These are phyloP conservation scores for Temnopleurus reevesii DNA, from an alignment of 53 echinoderm and acorn worm species.

Conservation along the genomic window DNA sequence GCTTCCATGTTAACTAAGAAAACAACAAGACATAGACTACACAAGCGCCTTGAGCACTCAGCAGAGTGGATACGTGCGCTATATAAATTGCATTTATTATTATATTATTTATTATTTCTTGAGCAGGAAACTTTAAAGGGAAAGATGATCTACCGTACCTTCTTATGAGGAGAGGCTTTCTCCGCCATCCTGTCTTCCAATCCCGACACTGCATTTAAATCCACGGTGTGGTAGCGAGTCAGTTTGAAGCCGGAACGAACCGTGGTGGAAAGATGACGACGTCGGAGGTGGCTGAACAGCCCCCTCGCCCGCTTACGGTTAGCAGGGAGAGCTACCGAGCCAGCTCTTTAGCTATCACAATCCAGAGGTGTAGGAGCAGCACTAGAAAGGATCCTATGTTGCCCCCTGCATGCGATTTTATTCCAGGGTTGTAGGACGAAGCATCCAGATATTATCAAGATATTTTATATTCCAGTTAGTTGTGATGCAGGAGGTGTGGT, in stretches of 20 bases:
- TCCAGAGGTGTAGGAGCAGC: neutral
- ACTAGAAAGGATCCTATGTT: neutral
- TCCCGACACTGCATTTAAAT: slow-evolving; percentile 59
- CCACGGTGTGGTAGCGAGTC: slow-evolving; percentile 57
- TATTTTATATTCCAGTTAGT: neutral
- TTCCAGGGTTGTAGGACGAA: slow-evolving; percentile 5
- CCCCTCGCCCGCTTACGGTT: neutral
- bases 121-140: no score
- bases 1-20: no score
- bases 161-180: slow-evolving; percentile 84
- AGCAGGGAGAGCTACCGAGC: neutral
- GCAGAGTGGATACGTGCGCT: no score
- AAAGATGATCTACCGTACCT: slow-evolving; percentile 54
- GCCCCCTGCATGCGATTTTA: neutral
- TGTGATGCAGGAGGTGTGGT: neutral
- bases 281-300: neutral
- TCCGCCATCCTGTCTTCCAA: slow-evolving; percentile 77
- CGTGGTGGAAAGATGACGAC: neutral
- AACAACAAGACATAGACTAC: no score
- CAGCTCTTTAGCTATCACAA: slow-evolving; percentile 7
- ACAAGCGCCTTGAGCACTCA: no score
- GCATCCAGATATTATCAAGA: slow-evolving; percentile 7
- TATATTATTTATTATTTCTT: no score
- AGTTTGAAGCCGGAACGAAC: slow-evolving; percentile 52
- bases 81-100: no score